Evolutionary conservation across 2,113 vertebrate species (phyloP).

Genomic region (Camelus dromedarius): DNA sequence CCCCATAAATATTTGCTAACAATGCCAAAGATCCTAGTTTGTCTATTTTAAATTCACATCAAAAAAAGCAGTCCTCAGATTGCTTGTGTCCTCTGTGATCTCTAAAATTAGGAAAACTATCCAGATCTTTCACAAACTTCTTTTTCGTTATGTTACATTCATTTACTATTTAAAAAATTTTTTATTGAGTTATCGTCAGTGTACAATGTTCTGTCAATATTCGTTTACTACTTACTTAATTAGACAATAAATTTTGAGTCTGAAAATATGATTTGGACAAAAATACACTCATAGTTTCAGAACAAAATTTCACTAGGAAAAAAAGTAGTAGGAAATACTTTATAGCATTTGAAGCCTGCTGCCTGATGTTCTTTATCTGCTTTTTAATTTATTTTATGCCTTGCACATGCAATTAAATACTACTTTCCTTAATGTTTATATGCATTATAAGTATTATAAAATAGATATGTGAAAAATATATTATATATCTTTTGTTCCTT

Average conservation of each 20-base stretch:
- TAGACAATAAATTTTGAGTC: neutral
- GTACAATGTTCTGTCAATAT: too few relatives aligned
- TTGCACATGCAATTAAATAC: neutral
- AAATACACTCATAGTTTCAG: constrained; percentile 13
- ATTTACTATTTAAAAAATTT: neutral
- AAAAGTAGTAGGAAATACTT: neutral
- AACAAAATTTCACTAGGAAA: constrained; percentile 13
- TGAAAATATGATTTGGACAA: neutral
- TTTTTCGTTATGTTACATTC: neutral
- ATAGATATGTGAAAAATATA: neutral
- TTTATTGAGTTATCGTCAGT: too few relatives aligned
- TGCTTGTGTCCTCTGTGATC: neutral
- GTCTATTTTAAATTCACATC: constrained; percentile 52
- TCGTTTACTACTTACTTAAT: neutral
- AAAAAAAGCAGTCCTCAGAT: neutral
- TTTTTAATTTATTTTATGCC: constrained; percentile 7
- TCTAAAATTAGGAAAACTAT: constrained; percentile 16
- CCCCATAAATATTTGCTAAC: neutral
- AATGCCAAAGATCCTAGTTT: constrained; percentile 28
- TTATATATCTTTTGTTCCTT: neutral
- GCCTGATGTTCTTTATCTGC: neutral
- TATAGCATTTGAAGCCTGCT: neutral
- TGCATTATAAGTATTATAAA: neutral
- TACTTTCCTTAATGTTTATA: neutral
- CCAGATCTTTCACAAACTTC: neutral